Evolutionary conservation across 1,140 invertebrate species (phyloP).

Genomic region (Cyphomyrmex costatus): DNA sequence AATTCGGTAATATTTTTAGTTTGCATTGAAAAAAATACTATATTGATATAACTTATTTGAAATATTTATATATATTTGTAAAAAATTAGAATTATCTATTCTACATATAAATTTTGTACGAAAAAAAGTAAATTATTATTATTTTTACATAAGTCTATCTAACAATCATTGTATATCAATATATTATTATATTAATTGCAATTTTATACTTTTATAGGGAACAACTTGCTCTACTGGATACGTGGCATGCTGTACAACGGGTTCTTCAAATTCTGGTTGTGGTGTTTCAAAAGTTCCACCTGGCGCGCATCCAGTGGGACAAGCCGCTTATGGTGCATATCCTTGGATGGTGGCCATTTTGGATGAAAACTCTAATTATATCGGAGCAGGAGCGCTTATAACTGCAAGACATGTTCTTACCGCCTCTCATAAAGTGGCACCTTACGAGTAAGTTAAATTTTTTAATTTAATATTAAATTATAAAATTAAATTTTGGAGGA

Average conservation of each 20-base stretch:
- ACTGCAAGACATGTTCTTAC: conserved; percentile 89
- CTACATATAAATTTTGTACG: not conserved
- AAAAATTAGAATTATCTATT: not conserved
- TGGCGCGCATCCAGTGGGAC: conserved; percentile 83
- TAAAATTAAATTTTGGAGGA: not conserved
- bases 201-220: conserved; percentile 49
- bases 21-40: not conserved
- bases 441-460: conserved; percentile 88
- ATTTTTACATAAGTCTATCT: not conserved
- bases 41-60: not conserved
- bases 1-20: conserved; percentile 85
- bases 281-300: conserved; percentile 82
- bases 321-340: conserved; percentile 88
- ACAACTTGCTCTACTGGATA: conserved; percentile 83
- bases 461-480: no score
- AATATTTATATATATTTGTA: not conserved
- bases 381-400: conserved; percentile 90
- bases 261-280: conserved; percentile 80
- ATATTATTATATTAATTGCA: not conserved
- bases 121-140: conserved; percentile 25
- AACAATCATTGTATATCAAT: not conserved
- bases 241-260: no score
- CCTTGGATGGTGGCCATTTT: conserved; percentile 88
- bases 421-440: conserved; percentile 89
- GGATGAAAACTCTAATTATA: conserved; percentile 85